Evolutionary conservation across 2,797 vertebrate species (phyloP).

Genomic region (Schizopygopsis pylzovi): DNA sequence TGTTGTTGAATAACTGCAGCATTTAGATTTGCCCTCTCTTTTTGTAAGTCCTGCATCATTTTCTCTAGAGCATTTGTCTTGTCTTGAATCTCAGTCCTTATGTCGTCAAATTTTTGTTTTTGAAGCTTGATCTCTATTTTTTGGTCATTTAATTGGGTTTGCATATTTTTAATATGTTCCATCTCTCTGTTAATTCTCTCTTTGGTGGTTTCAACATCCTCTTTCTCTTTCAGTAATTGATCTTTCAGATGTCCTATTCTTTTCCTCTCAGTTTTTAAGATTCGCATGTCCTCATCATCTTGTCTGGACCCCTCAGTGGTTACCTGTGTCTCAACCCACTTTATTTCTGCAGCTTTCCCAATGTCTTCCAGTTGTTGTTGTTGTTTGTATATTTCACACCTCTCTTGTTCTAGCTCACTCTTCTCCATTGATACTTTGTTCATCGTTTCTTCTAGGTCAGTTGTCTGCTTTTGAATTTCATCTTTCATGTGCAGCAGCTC

Average conservation of each 20-base stretch:
- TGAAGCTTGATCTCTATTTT: constrained; percentile 23
- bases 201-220: constrained; percentile 46
- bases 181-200: constrained; percentile 42
- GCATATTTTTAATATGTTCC: constrained; percentile 38
- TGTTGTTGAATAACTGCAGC: constrained; percentile 24
- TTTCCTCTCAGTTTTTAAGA: constrained; percentile 21
- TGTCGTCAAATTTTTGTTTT: constrained; percentile 21
- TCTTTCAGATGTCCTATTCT: constrained; percentile 5
- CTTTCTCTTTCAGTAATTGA: constrained; percentile 34
- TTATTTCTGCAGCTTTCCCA: neutral
- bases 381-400: constrained; percentile 19
- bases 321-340: constrained; percentile 4
- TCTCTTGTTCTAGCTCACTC: constrained; percentile 6
- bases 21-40: constrained; percentile 25
- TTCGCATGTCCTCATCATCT: constrained; percentile 5
- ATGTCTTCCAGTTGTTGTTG: constrained; percentile 8
- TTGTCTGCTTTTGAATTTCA: constrained; percentile 31
- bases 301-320: neutral
- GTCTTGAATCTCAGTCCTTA: constrained; percentile 23
- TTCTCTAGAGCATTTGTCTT: constrained; percentile 24
- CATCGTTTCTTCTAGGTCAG: constrained; percentile 11
- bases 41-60: constrained; percentile 25
- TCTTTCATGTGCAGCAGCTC: constrained; percentile 24
- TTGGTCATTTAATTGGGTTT: constrained; percentile 32
- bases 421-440: constrained; percentile 20